Evolutionary conservation across 2,113 vertebrate species (phyloP).

Genomic region (Seriola dumerili): DNA sequence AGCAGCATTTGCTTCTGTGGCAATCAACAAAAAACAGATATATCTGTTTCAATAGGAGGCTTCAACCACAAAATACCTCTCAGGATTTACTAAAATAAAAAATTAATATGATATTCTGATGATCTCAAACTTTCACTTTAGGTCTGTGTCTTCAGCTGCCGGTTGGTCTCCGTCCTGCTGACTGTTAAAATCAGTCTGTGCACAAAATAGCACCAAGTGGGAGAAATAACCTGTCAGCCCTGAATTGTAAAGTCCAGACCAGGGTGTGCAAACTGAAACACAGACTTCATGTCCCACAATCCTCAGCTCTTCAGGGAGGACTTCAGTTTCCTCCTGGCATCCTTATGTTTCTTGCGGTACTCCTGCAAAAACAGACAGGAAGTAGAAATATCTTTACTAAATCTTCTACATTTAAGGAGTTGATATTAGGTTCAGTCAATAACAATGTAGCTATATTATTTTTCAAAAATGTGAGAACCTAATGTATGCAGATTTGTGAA

Average conservation of each 20-base stretch:
- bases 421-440: background rate
- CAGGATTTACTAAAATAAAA: conserved; percentile 4
- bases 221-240: background rate
- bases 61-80: conserved; percentile 7
- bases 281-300: conserved; percentile 39
- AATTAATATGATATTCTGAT: conserved; percentile 15
- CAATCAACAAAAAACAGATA: background rate
- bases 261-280: background rate
- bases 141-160: background rate
- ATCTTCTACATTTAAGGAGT: background rate
- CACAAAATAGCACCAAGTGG: background rate
- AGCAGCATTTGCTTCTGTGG: background rate
- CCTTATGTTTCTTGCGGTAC: conserved; percentile 92
- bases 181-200: conserved; percentile 1
- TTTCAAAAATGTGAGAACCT: background rate
- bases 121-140: background rate
- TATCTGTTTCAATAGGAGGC: background rate
- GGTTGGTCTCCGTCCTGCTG: background rate
- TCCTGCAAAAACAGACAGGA: conserved; percentile 82
- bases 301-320: conserved; percentile 74
- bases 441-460: background rate
- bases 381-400: background rate
- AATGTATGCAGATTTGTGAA: no score
- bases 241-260: background rate
- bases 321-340: conserved; percentile 88